phyloP scores from a whole-genome alignment of 2,888 invertebrate genomes.

The Atherix ibis region DNA sequence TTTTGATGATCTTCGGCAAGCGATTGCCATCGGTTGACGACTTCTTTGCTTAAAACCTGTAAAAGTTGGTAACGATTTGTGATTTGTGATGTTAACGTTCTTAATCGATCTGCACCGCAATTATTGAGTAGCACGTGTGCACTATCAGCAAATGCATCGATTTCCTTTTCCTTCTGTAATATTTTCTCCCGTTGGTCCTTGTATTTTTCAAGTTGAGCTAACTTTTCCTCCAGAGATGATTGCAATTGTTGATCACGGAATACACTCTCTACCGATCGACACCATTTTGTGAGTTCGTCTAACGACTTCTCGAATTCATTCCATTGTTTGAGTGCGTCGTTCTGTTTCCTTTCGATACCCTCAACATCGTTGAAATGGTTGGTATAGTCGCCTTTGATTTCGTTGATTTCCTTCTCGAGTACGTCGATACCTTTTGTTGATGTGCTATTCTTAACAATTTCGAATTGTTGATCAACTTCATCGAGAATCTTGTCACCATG shows the following conservation, averaged over 20 bases:
- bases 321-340: slow-evolving; percentile 66
- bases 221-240: slow-evolving; percentile 66
- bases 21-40: slow-evolving; percentile 67
- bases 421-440: slow-evolving; percentile 60
- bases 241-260: slow-evolving; percentile 77
- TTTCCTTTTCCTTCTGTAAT: slow-evolving; percentile 62
- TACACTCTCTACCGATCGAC: slow-evolving; percentile 65
- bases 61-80: slow-evolving; percentile 72
- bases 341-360: slow-evolving; percentile 55
- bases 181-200: slow-evolving; percentile 62
- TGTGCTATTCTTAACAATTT: slow-evolving; percentile 58
- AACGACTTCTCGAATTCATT: slow-evolving; percentile 68
- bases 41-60: slow-evolving; percentile 68
- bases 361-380: slow-evolving; percentile 51
- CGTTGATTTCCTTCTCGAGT: slow-evolving; percentile 55
- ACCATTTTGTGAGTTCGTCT: slow-evolving; percentile 71
- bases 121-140: slow-evolving; percentile 73
- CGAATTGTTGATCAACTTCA: slow-evolving; percentile 49
- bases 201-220: slow-evolving; percentile 52
- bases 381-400: slow-evolving; percentile 47
- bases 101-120: slow-evolving; percentile 71
- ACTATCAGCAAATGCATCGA: slow-evolving; percentile 77
- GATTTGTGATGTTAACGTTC: slow-evolving; percentile 77
- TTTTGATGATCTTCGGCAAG: slow-evolving; percentile 69
- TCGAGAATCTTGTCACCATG: slow-evolving; percentile 49